Conservation (phyloP, 2,113 vertebrate genomes). For the Aptenodytes patagonicus region DNA sequence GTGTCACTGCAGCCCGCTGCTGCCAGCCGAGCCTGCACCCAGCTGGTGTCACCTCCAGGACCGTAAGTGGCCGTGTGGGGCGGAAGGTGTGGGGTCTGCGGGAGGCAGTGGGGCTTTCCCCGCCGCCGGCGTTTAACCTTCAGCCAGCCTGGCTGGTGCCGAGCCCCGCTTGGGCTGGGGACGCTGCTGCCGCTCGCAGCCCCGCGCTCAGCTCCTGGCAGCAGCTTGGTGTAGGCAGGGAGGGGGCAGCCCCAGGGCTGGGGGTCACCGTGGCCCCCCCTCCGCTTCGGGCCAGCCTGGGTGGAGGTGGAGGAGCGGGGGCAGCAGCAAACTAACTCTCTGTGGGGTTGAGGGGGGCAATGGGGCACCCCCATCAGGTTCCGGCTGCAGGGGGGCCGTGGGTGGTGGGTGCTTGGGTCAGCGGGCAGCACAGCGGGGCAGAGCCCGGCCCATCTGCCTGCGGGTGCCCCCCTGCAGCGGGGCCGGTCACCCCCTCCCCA, state of each 20-base stretch:
- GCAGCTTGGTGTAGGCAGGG: not conserved
- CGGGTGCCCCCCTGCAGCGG: not conserved
- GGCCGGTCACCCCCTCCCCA: not conserved
- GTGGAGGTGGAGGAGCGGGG: not conserved
- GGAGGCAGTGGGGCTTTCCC: not conserved
- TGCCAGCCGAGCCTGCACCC: not conserved
- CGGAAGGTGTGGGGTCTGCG: not conserved
- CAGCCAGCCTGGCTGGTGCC: not conserved
- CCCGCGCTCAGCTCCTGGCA: not conserved
- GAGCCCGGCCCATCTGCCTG: not conserved
- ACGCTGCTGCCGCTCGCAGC: not conserved
- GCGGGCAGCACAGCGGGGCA: not conserved
- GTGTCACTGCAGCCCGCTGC: not conserved
- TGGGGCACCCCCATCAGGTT: not conserved
- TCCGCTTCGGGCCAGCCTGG: fast-evolving
- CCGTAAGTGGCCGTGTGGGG: slow-evolving; percentile 36
- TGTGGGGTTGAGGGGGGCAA: not conserved
- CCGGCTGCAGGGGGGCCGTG: not conserved
- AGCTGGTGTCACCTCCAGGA: not conserved
- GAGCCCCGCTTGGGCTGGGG: not conserved
- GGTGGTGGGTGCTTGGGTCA: not conserved
- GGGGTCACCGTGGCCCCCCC: not conserved
- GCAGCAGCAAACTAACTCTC: not conserved
- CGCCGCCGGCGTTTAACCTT: slow-evolving; percentile 55
- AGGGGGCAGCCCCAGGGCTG: not conserved